phyloP scores from a whole-genome alignment of 2,888 invertebrate species.

The Drosophila pseudotakahashii region DNA sequence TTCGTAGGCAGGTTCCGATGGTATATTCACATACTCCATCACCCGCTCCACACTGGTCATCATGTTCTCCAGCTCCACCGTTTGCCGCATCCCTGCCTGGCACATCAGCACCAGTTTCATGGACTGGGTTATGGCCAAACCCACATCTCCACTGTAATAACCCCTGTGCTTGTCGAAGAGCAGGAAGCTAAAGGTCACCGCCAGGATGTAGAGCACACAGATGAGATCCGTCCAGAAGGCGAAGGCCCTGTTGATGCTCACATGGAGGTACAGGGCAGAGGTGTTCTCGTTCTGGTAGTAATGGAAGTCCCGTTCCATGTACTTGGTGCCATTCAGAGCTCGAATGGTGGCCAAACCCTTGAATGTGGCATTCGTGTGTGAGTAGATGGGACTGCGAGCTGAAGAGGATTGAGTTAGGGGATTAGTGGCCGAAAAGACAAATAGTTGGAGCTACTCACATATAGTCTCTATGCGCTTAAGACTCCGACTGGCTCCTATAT shows the following conservation, averaged over 20 bases:
- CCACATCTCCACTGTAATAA: conserved; percentile 87
- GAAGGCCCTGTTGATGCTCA: conserved; percentile 95
- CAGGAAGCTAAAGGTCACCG: conserved; percentile 94
- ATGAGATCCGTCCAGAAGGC: conserved; percentile 96
- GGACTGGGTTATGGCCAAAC: conserved; percentile 90
- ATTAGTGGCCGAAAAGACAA: neutral
- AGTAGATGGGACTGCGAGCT: conserved; percentile 92
- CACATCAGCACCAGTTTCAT: conserved; percentile 89
- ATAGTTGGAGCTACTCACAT: conserved; percentile 67
- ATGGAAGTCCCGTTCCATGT: conserved; percentile 88
- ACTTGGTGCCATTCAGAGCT: conserved; percentile 88
- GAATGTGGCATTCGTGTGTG: conserved; percentile 90
- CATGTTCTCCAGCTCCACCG: conserved; percentile 92
- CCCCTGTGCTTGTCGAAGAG: conserved; percentile 84
- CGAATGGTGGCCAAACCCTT: conserved; percentile 92
- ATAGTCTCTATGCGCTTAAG: conserved; percentile 85
- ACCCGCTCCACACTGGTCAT: conserved; percentile 94
- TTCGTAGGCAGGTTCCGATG: conserved; percentile 86
- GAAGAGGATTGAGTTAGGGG: conserved; percentile 46
- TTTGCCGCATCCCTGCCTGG: conserved; percentile 94
- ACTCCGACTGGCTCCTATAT: conserved; percentile 86
- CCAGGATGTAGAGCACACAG: conserved; percentile 92
- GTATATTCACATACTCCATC: conserved; percentile 90
- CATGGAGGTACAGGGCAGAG: conserved; percentile 91
- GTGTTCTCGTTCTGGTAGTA: conserved; percentile 88